Conservation (phyloP, 2,113 vertebrate species). For the Entosphenus tridentatus region DNA sequence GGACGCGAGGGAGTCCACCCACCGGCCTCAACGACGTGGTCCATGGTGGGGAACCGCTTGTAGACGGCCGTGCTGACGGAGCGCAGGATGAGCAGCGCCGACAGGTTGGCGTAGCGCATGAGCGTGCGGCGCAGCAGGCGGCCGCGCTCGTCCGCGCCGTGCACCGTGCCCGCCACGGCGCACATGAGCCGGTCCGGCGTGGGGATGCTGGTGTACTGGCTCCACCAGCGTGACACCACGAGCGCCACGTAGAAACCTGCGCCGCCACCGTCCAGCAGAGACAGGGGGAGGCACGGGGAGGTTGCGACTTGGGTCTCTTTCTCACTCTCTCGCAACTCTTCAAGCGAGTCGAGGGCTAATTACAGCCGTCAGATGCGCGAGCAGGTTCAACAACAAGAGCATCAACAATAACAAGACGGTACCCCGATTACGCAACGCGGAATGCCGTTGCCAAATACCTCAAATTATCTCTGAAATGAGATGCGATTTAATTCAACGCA, state of each 20-base stretch:
- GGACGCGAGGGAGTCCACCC: slow-evolving; percentile 9
- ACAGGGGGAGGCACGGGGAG: background rate
- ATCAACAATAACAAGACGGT: too few species aligned
- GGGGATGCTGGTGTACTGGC: slow-evolving; percentile 56
- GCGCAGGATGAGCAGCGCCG: slow-evolving; percentile 55
- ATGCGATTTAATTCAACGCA: too few species aligned
- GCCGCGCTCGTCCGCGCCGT: slow-evolving; percentile 45
- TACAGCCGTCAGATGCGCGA: too few species aligned
- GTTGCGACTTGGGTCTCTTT: too few species aligned
- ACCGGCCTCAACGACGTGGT: slow-evolving; percentile 79
- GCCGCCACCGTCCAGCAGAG: background rate
- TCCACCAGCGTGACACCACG: slow-evolving; percentile 83
- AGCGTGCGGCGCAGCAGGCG: slow-evolving; percentile 54
- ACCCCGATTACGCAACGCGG: too few species aligned
- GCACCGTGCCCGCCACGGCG: slow-evolving; percentile 35
- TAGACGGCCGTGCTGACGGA: slow-evolving; percentile 65
- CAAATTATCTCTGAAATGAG: too few species aligned
- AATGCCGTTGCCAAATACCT: too few species aligned
- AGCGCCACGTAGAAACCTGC: slow-evolving; percentile 74
- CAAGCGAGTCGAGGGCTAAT: too few species aligned
- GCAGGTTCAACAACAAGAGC: too few species aligned
- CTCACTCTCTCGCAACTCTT: too few species aligned
- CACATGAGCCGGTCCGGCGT: slow-evolving; percentile 59
- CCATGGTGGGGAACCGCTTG: slow-evolving; percentile 67
- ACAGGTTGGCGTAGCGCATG: slow-evolving; percentile 60